A percentile compares a stretch with the other conserved stretches of the same genome.
Evolutionary conservation across 2,797 vertebrate genomes (phyloP).

Genomic region (Philypnodon macrostomus): DNA sequence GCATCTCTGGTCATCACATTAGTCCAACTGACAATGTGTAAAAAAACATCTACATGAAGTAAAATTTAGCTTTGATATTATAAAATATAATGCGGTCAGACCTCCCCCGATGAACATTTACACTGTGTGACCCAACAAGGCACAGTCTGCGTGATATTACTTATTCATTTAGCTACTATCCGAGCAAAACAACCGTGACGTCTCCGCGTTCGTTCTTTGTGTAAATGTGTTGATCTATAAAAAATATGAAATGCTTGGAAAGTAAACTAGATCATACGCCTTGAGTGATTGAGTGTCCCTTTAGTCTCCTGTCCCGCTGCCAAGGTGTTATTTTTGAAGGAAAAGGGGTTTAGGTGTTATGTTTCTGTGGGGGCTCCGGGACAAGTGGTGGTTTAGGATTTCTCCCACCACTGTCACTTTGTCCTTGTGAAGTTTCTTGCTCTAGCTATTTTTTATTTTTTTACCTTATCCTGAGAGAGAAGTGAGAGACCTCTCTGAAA

Average conservation of each 20-base stretch:
- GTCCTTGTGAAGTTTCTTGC: slow-evolving; percentile 64
- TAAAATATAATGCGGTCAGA: too few relatives aligned
- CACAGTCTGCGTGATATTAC: slow-evolving; percentile 45
- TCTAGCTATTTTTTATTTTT: slow-evolving; percentile 12
- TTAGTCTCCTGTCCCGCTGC: slow-evolving; percentile 46
- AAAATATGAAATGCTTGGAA: neutral
- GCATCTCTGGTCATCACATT: too few relatives aligned
- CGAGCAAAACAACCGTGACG: slow-evolving; percentile 62
- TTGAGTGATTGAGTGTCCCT: slow-evolving; percentile 12
- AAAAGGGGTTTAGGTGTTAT: slow-evolving; percentile 63
- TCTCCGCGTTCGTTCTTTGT: slow-evolving; percentile 40
- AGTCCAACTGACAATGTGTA: too few relatives aligned
- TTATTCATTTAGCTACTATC: slow-evolving; percentile 67
- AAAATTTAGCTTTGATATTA: too few relatives aligned
- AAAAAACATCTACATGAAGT: too few relatives aligned
- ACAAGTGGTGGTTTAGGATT: slow-evolving; percentile 53
- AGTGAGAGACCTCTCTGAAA: slow-evolving; percentile 27
- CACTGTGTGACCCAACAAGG: slow-evolving; percentile 42
- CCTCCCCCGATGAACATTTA: too few relatives aligned
- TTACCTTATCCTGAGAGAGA: slow-evolving; percentile 28
- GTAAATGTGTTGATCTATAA: slow-evolving; percentile 1
- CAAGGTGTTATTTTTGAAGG: slow-evolving; percentile 58
- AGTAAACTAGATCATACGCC: neutral
- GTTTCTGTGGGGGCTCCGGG: slow-evolving; percentile 60
- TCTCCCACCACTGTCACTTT: slow-evolving; percentile 64